These are phyloP conservation scores for Cyanoramphus novaezelandiae DNA, from an alignment of 2,113 vertebrate genomes.

Conservation along the genomic window DNA sequence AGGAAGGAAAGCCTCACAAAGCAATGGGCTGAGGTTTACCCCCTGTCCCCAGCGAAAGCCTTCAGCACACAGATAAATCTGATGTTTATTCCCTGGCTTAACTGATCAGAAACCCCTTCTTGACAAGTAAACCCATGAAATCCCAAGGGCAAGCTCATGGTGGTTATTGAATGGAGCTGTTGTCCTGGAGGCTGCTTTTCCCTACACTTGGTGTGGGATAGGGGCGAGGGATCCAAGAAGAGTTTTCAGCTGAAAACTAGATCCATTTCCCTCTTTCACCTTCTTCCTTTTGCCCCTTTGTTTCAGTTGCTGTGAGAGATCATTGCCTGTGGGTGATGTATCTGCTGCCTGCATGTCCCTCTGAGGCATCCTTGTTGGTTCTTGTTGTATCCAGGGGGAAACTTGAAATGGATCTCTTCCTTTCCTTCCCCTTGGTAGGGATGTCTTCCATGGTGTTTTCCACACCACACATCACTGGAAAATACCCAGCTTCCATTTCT, in stretches of 20 bases:
- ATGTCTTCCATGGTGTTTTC: neutral
- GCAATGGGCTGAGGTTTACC: neutral
- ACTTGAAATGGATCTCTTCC: accelerated
- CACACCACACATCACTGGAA: neutral
- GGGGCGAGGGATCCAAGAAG: neutral
- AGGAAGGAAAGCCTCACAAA: neutral
- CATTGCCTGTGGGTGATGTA: accelerated
- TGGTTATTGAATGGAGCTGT: neutral
- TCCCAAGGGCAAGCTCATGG: neutral
- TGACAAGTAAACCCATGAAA: neutral
- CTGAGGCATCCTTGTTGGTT: neutral
- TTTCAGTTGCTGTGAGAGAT: neutral
- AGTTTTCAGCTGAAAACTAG: neutral
- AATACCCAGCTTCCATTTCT: neutral
- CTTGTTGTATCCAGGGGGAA: neutral
- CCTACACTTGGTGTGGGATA: neutral
- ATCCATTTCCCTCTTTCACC: neutral
- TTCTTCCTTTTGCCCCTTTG: neutral
- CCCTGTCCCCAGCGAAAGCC: neutral
- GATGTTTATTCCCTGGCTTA: neutral
- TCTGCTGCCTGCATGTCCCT: neutral
- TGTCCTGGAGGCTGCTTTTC: neutral
- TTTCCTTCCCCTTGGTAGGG: neutral
- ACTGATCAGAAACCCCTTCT: neutral
- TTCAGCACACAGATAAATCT: neutral